Conservation (phyloP, 2,113 vertebrate genomes). For the Stomatorhinus ivindoensis region DNA sequence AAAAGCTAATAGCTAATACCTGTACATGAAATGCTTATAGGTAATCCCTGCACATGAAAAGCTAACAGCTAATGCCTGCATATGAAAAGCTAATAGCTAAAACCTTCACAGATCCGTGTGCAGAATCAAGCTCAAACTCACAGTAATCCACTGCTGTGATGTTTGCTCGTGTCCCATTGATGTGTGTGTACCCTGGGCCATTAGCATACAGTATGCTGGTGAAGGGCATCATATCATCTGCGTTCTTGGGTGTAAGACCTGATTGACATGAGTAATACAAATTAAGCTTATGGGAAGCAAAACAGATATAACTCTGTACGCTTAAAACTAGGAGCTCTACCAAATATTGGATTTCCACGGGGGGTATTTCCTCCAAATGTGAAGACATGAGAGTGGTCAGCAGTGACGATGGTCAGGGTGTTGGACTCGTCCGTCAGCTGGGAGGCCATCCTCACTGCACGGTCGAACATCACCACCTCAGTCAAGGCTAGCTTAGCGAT, state of each 20-base stretch:
- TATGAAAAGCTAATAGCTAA: neutral
- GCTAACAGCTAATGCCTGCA: neutral
- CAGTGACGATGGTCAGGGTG: conserved; percentile 67
- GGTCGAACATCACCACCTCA: conserved; percentile 66
- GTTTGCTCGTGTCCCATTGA: conserved; percentile 64
- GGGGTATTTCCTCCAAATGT: conserved; percentile 67
- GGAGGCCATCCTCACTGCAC: conserved; percentile 53
- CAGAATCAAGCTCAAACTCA: conserved; percentile 41
- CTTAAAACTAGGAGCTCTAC: conserved; percentile 33
- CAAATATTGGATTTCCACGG: conserved; percentile 69
- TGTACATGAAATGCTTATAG: neutral
- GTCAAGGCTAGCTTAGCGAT: conserved; percentile 63
- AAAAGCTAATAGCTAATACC: neutral
- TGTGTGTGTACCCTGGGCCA: conserved; percentile 63
- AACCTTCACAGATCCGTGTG: neutral
- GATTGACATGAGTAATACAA: neutral
- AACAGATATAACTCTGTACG: neutral
- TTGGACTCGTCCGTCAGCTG: conserved; percentile 56
- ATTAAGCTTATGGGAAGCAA: neutral
- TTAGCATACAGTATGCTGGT: conserved; percentile 71
- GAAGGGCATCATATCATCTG: conserved; percentile 62
- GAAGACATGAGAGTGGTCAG: conserved; percentile 75
- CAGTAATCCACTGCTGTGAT: conserved; percentile 63
- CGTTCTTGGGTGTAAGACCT: conserved; percentile 63
- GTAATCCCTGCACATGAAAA: neutral